Base-by-base conservation (phyloP, 2,888 invertebrate species). In the Autographa gamma region DNA sequence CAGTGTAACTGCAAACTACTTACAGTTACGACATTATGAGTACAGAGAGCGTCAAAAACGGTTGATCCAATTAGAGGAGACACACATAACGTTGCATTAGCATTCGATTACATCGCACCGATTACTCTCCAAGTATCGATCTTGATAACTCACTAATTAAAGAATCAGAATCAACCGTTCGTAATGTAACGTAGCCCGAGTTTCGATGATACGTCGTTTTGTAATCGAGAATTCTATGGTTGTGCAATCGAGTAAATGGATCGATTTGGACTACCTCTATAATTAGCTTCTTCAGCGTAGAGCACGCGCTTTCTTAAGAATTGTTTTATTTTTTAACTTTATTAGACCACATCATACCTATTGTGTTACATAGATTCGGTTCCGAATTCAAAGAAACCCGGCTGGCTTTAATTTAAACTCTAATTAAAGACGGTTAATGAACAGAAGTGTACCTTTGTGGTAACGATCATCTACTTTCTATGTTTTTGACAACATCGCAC, bases 201-300 rank as follows among this genome's bases (percentile, higher is more conserved):
- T 82, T 87, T 86, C 89, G 88, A 90, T 88, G 90, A 92, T 91
- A 90, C 90, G 87, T 86, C 83, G 86, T 88, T 87, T 90, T 88
- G 91, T 91, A 93, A 93, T 93, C 90, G 92, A 93, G 89, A 91
- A 88, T 84, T 85, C 87, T 88, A 88, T 87, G 89, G 89, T 94
- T 93, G 90, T 90, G 90, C 91, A 93, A 92, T 93, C 87, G 89
- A 89, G 87, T 90, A 93, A 93, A 92, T 91, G 90, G 92, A 93
- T 93, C 91, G 91, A 92, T 91, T 92, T 87, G 86, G 89, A 91
- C 93, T 92, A 92, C 90, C 85, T 88, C 89, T 93, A 91, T 92
- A 93, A 93, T 93, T 93, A 93, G 89, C 90, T 91, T 88, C 87
- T 86, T 90, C 86, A 85, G 88, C 88, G 91, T 89, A 91, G 88